Base-by-base conservation (phyloP, 2,113 vertebrate genomes). In the Reinhardtius hippoglossoides region DNA sequence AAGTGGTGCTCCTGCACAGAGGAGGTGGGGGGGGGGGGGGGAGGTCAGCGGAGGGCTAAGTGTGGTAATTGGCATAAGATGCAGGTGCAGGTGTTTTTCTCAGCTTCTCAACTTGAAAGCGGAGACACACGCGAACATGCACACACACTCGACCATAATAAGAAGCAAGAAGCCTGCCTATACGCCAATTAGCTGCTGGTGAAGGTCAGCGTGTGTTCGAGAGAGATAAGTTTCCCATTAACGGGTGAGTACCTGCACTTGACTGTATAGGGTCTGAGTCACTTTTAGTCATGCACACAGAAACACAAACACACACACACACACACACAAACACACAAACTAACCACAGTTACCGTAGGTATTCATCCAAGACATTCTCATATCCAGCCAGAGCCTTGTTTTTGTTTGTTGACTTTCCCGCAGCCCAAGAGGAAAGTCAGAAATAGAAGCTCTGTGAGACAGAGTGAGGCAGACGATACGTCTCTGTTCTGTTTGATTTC, bases 151-250 rank as follows among this genome's bases (percentile, higher is more conserved):
- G 46, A 86, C 75, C 63, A 69, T 42, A 78, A 66, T 78, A 69
- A 84, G 12, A 82, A 81, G 72, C 63, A 67, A 85, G 86, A n/a
- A 83, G 57, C 71, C 83, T 70, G 58, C 76, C 71, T 78, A 58
- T 9, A 23, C 54, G 46, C 76, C 91, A 91, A 90, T 92, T 92
- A 93, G 87, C 83, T 60, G 55, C 35, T 59, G 78, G 54, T 85
- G 83, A 91, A 91, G 89, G 86, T 91, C 89, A 87, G 65, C 4
- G 86, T 87, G 83, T 93, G 91, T 83, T 85, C 1, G 37, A 76
- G 83, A 63, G 86, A 92, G 91, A 92, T 93, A 93, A 91, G 88
- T 90, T 90, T 88, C 80, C 81, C 78, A 91, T 89, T 92, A 92
- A 86, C 78, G 75, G 73, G 35, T 55, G 62, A 76, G 73, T 79